A percentile compares a stretch with the other conserved stretches of the same genome.
These are phyloP conservation scores for Coenonympha arcania DNA, from an alignment of 2,888 invertebrate genomes.

Conservation along the genomic window DNA sequence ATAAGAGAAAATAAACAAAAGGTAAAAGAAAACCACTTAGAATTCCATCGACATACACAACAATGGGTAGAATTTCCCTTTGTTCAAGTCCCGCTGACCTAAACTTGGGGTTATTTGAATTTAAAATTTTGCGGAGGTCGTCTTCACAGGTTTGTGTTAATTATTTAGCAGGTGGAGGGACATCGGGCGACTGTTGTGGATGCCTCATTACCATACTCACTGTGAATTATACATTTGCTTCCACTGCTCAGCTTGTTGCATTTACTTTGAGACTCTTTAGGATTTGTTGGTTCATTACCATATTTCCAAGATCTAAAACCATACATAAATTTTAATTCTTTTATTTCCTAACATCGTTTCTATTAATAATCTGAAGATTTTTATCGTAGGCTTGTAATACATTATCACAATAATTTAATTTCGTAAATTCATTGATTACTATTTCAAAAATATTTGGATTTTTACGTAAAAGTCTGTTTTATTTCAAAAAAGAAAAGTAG, in stretches of 20 bases:
- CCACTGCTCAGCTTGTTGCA: neutral
- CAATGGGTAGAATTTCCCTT: conserved; percentile 24
- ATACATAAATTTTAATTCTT: too few species aligned
- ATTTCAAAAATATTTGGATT: too few species aligned
- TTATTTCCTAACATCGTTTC: too few species aligned
- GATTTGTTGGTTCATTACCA: too few species aligned
- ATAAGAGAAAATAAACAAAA: conserved; percentile 32
- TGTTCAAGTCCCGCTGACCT: conserved; percentile 34
- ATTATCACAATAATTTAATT: too few species aligned
- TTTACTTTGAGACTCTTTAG: neutral
- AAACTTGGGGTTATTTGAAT: conserved; percentile 57
- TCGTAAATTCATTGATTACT: too few species aligned
- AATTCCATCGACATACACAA: conserved; percentile 23
- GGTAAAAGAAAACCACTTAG: conserved; percentile 27
- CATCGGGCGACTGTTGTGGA: conserved; percentile 45
- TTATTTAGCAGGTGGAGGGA: conserved; percentile 49
- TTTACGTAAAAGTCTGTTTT: too few species aligned
- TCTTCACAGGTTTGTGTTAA: conserved; percentile 51
- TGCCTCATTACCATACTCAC: conserved; percentile 30
- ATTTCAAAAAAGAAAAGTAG: too few species aligned
- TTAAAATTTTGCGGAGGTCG: conserved; percentile 59
- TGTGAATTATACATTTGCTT: conserved; percentile 22
- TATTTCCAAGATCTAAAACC: too few species aligned
- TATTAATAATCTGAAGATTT: too few species aligned
- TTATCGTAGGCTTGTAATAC: too few species aligned